These are phyloP conservation scores for Sebastes iracundus DNA, from an alignment of 2,797 vertebrate genomes.

Conservation along the genomic window DNA sequence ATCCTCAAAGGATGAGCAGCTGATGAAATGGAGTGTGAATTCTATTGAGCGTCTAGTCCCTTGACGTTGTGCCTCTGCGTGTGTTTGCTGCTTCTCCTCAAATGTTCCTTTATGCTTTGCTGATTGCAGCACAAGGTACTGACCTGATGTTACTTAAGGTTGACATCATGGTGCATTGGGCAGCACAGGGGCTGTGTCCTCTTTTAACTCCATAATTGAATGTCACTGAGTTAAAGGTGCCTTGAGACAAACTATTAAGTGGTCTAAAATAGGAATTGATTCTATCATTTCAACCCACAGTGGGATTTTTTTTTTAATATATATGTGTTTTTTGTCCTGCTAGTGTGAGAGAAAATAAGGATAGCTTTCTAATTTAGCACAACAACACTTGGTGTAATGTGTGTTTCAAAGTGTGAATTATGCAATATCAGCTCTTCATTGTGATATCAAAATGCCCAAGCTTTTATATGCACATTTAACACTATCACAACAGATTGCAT, in stretches of 20 bases:
- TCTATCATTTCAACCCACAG: neutral
- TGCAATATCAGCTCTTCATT: neutral
- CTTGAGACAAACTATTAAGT: neutral
- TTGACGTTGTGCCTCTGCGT: constrained; percentile 2
- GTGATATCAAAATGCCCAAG: neutral
- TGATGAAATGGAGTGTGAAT: constrained; percentile 21
- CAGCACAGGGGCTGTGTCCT: neutral
- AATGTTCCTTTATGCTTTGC: constrained; percentile 16
- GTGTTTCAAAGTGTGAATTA: neutral
- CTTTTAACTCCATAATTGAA: constrained; percentile 34
- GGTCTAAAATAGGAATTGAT: neutral
- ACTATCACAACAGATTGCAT: neutral
- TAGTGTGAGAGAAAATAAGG: neutral
- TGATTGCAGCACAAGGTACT: neutral
- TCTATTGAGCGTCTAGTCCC: neutral
- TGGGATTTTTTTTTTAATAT: neutral
- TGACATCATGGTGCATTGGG: constrained; percentile 23
- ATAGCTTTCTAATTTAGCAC: neutral
- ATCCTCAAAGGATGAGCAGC: constrained; percentile 1
- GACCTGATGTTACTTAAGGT: constrained; percentile 26
- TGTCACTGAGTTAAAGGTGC: constrained; percentile 41
- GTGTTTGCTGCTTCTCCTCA: neutral
- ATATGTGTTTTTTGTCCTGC: neutral
- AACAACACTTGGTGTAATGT: neutral
- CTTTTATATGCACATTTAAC: neutral